These are phyloP conservation scores for Siderastrea siderea DNA, from an alignment of 92 coral and sea anemone genomes.

Conservation along the genomic window DNA sequence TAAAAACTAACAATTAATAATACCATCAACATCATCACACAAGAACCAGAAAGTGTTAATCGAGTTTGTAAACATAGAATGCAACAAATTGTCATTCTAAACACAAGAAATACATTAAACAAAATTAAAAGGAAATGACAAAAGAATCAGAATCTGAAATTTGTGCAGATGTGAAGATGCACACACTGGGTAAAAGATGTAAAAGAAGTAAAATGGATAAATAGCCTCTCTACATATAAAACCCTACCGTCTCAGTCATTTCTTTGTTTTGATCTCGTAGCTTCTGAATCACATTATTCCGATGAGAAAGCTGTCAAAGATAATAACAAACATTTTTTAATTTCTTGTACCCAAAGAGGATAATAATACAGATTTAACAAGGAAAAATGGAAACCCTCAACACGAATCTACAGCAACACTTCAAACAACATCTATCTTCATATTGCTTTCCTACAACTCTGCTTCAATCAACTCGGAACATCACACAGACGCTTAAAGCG, in stretches of 20 bases:
- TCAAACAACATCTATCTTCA: constrained; percentile 13
- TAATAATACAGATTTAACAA: background rate
- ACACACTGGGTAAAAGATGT: background rate
- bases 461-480: background rate
- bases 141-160: background rate
- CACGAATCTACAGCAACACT: too few relatives aligned
- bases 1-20: background rate
- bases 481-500: too few relatives aligned
- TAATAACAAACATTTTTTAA: background rate
- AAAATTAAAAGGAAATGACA: background rate
- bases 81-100: background rate
- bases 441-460: background rate
- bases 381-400: background rate
- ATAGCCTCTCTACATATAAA: background rate
- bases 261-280: constrained; percentile 82
- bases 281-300: constrained; percentile 83
- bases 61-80: background rate
- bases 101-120: background rate
- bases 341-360: background rate
- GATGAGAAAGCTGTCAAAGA: constrained; percentile 81
- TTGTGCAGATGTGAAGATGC: background rate
- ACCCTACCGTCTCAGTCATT: constrained; percentile 75
- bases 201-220: background rate
- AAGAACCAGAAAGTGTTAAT: background rate
- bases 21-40: background rate